These are phyloP conservation scores for Ardeotis arabs DNA, from an alignment of 2,113 vertebrate genomes.

Conservation along the genomic window DNA sequence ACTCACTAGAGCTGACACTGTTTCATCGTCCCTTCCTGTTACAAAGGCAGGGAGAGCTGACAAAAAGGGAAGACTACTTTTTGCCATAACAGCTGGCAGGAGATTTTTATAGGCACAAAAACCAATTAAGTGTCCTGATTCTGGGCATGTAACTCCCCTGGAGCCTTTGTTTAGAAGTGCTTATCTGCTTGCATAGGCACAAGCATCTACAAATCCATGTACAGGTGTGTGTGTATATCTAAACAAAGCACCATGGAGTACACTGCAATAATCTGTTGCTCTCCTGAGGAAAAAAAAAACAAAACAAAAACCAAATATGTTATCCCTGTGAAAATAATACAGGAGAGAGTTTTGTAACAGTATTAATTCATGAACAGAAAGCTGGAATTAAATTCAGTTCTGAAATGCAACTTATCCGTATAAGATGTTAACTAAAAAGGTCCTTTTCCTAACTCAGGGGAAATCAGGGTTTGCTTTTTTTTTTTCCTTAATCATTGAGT, in stretches of 20 bases:
- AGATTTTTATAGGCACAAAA: constrained; percentile 19
- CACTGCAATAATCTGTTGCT: neutral
- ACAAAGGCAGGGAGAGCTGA: neutral
- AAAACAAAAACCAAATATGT: neutral
- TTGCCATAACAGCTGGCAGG: constrained; percentile 3
- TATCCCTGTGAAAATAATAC: neutral
- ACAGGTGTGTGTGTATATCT: neutral
- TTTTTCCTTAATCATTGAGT: neutral
- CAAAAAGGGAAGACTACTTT: neutral
- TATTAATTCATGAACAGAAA: neutral
- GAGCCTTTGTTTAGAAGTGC: constrained; percentile 7
- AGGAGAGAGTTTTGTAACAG: neutral
- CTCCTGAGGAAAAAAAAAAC: neutral
- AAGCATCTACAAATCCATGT: constrained; percentile 11
- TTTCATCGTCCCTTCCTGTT: neutral
- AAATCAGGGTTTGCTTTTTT: neutral
- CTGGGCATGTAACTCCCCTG: constrained; percentile 23
- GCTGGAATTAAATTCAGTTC: neutral
- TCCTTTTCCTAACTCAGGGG: neutral
- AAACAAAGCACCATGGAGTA: neutral
- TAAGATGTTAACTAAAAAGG: neutral
- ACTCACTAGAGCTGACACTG: neutral
- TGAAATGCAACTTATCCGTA: neutral
- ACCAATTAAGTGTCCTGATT: constrained; percentile 18
- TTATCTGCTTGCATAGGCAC: constrained; percentile 40